Base-by-base conservation (phyloP, 2,113 vertebrate species). In the Mesembrinibis cayennensis region DNA sequence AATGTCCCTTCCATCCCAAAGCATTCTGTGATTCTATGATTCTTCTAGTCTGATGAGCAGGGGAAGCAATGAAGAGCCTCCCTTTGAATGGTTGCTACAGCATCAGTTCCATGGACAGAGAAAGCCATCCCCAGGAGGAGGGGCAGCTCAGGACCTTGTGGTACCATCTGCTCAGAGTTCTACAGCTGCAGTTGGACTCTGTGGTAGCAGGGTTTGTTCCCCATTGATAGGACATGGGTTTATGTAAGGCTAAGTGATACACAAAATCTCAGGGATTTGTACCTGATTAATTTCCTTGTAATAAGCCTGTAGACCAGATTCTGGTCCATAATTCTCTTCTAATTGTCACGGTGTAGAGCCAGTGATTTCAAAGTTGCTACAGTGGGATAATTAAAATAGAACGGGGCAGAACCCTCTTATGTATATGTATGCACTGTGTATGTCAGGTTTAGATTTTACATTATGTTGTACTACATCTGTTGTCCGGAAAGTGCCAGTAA, bases 281-380 rank as follows among this genome's bases (percentile, higher is more conserved):
- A 78, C 15, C 72, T 77, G 84, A 71, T 67, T 87, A 38, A 67
- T 84, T 90, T 90, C 49, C 59, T 70, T n/a, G 40, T 71, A 79
- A 78, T 85, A 81, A 91, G 25, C 44, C 61, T 82, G 42, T 32
- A 78, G 81, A 93, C 47, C 49, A 93, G 47, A 61, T 94, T 82
- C 71, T 72, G 61, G 87, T 77, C 67, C 66, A 44, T 82, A 94
- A 90, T 76, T 96, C 65, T 90, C 47, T 69, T 89, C 67, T 84
- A 92, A 90, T 89, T 92, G 72, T 53, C 40, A 20, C 55, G 34
- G 32, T 71, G n/a, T 61, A 83, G 42, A 86, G 58, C 38, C 65
- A 92, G 38, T 88, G 76, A 77, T 95, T 96, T 93, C 45, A 22
- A 73, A 95, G 76, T 72, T 56, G 14, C 32, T 90, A 34, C 23